Conservation (phyloP, 2,888 invertebrate species). For the Agrilus mali region DNA sequence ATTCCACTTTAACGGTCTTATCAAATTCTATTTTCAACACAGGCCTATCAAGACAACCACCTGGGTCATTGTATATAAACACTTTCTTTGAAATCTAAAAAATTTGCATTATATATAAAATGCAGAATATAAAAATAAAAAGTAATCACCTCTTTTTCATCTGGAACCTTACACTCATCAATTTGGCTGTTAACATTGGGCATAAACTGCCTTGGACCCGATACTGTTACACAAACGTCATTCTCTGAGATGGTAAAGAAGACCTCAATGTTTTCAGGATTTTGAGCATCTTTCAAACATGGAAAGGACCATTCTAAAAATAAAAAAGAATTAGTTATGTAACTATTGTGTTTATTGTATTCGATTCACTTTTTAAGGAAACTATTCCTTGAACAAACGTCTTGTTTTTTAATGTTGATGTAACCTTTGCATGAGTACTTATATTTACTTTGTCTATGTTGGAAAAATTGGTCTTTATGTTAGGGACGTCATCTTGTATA, state of each 20-base stretch:
- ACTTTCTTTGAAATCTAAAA: too few relatives aligned
- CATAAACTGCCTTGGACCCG: slow-evolving; percentile 7
- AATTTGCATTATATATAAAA: too few relatives aligned
- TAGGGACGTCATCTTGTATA: neutral
- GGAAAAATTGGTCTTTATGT: neutral
- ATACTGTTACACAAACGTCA: slow-evolving; percentile 5
- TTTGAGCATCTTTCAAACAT: slow-evolving; percentile 1
- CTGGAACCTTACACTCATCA: neutral
- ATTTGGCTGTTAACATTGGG: slow-evolving; percentile 3
- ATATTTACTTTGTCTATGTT: too few relatives aligned
- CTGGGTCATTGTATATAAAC: too few relatives aligned
- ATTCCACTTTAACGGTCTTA: neutral
- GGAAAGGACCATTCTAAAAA: slow-evolving; percentile 7
- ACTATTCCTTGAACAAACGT: too few relatives aligned
- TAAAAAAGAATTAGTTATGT: neutral
- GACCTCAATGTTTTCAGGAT: slow-evolving; percentile 2
- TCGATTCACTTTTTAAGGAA: too few relatives aligned
- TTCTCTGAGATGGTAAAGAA: slow-evolving; percentile 2
- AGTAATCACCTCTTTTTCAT: neutral
- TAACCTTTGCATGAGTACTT: too few relatives aligned
- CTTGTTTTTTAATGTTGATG: too few relatives aligned
- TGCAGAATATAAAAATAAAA: too few relatives aligned
- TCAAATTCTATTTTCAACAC: too few relatives aligned
- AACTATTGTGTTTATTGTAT: too few relatives aligned
- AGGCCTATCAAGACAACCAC: too few relatives aligned